Conservation (phyloP, 1,140 invertebrate species). For the Pseudomyrmex concolor region DNA sequence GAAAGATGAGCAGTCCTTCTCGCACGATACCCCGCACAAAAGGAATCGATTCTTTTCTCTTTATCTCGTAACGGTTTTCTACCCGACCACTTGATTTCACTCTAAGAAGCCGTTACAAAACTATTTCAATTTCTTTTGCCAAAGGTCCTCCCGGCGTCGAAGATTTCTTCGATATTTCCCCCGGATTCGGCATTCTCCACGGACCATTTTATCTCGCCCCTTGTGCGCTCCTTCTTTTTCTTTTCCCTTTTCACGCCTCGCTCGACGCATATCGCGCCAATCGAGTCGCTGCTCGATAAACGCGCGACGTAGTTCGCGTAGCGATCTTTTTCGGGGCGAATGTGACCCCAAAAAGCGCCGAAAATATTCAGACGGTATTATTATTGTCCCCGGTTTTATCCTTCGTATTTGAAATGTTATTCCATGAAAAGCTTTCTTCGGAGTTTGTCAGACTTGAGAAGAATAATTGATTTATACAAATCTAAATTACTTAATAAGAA, state of each 20-base stretch:
- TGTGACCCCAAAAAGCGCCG: neutral
- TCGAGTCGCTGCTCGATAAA: slow-evolving; percentile 52
- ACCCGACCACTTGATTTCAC: slow-evolving; percentile 53
- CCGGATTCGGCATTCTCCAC: slow-evolving; percentile 53
- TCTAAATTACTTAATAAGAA: neutral
- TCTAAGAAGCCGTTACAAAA: slow-evolving; percentile 60
- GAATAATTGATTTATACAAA: neutral
- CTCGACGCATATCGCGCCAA: slow-evolving; percentile 51
- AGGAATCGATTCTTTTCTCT: slow-evolving; percentile 54
- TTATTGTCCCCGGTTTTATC: slow-evolving; percentile 39
- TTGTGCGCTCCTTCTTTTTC: neutral
- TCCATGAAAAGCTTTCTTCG: neutral
- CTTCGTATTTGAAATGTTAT: slow-evolving; percentile 5
- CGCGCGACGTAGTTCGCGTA: slow-evolving; percentile 32
- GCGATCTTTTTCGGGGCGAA: neutral
- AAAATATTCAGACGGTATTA: slow-evolving; percentile 23
- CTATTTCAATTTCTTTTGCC: slow-evolving; percentile 60
- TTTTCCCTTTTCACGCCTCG: slow-evolving; percentile 44
- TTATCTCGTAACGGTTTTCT: slow-evolving; percentile 50
- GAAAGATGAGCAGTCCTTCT: slow-evolving; percentile 42
- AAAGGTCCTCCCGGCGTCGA: slow-evolving; percentile 42
- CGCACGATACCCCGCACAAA: slow-evolving; percentile 28
- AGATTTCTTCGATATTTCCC: slow-evolving; percentile 56
- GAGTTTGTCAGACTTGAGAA: neutral
- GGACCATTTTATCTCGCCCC: slow-evolving; percentile 54